Evolutionary conservation across 2,797 vertebrate species (phyloP), one percentile per base, ranked within the genome.

Genomic region (Sparus aurata): DNA sequence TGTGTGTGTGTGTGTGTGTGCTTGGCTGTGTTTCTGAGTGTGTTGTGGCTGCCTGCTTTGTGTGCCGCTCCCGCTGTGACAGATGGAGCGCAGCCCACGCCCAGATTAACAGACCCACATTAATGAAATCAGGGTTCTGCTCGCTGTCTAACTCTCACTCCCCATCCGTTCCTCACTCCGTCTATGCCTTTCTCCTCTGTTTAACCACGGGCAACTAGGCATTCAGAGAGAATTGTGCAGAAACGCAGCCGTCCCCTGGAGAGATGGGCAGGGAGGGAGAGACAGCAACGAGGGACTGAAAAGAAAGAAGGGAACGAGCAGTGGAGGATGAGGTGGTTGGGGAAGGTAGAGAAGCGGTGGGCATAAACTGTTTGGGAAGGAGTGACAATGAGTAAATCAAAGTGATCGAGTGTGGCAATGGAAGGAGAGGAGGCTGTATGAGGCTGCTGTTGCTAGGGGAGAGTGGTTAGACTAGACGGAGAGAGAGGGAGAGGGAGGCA

Each of bases 361-460:
- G 47, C 27, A 25, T 70, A 58, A 77, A 65, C 15, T 66, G 49
- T 80, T 88, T 68, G 41, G 41, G 72, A 81, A 60, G 75, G 34
- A 72, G 16, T 74, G 81, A 50, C 58, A 67, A 69, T 80, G 75
- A 87, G 34, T 87, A 62, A 79, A 86, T 79, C 68, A 69, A 68
- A 84, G 73, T 75, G 79, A 79, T 16, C 82, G 79, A 89, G 70
- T 85, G 73, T 81, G 62, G 59, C 61, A 79, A 82, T 81, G 50
- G 69, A 73, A 83, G 70, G 73, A 73, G 66, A 61, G 79, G 78
- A 82, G 64, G 77, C n/a, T 75, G 73, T 45, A 59, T 80, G 77
- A 78, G 85, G 84, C 67, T 88, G 90, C 85, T 95, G 95, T 95
- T 95, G 93, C 94, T 94, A 92, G 85, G 93, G 91, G 87, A 93